Evolutionary conservation across 2,797 vertebrate genomes (phyloP), one percentile per base, ranked within the genome.

Genomic region (Acrossocheilus wenchowensis): DNA sequence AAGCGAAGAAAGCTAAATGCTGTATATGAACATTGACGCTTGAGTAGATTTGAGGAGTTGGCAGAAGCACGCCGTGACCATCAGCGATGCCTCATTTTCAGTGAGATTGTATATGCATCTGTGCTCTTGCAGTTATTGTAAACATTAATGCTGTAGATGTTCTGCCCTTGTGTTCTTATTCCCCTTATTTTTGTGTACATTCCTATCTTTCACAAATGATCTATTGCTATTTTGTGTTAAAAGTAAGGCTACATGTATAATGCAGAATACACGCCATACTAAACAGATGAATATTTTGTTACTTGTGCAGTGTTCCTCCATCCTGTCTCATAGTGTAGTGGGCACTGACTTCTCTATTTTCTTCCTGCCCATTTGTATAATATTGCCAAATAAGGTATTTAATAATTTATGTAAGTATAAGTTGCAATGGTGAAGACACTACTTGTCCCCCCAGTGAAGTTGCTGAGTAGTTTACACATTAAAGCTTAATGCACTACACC

Each of bases 321-420:
- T 88, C 81, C 75, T 91, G 83, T 91, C 78, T 89, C 69, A 39
- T 68, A 87, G 81, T 89, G 66, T 89, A 93, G 93, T 90, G 89
- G 89, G 93, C 90, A 87, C 81, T 91, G 90, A 90, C 89, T 84
- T 86, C 73, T 88, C 84, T 93, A 88, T 91, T 87, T 91, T 81
- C 15, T 88, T 91, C 93, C 91, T 93, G 95, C 94, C 94, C 95
- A 91, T 96, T 95, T 95, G 95, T 96, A 94, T 95, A 93, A 93
- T 93, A 95, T 93, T 96, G 95, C 94, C 95, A 95, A 95, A 93
- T 95, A 91, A 96, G 92, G 91, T 94, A 95, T 95, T 95, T 93
- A 94, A 94, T 94, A 93, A 94, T 92, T 95, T 91, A 94, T 95
- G 88, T 95, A 94, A 90, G 93, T 94, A 92, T 95, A 88, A 91